Evolutionary conservation across 1,140 invertebrate species (phyloP), one percentile per base, ranked within the genome.

Genomic region (Drosophila ohnishii): DNA sequence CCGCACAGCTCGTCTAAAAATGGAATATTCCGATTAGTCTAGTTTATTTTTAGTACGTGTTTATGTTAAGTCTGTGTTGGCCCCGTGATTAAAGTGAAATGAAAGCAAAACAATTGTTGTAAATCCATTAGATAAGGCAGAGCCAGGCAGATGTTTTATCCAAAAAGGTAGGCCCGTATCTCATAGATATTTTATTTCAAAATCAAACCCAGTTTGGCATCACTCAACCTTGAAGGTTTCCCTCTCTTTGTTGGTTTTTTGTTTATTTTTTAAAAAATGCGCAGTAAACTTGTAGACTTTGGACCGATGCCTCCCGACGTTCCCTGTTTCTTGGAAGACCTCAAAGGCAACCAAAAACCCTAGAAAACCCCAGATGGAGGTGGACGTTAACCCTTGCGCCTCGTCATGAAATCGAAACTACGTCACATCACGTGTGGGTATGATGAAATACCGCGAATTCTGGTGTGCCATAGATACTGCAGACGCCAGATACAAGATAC

Each of bases 1-100:
- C 44, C 34, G 34, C 40, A 16, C 48, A 79, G 80, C 34, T 83
- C 66, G 73, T 82, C 34, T 78, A 73, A 62, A 44, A 32, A 32
- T 35, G 48, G 32, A 39, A 48, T 67, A 32, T 5, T 7, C 56
- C 34, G 16, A 19, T 44, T 13, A 19, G 48, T 19, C 2, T 19
- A 55, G 22, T 71, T 56, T 45, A 51, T 66, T 75, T 67, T 67
- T 51, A 53, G 48, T 45, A 5, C 10, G 44, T 37, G 65, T 48
- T 51, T 72, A 47, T 58, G 32, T 40, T 35, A 34, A 44, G 63
- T 70, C 48, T 67, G 62, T 42, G 45, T 6, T 13, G 47, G 25
- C n/a, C 47, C 9, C 13, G 32, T 25, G 65, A 71, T 70, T 71
- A 57, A 58, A 58, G 47, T 45, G 32, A 55, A 51, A 66, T 10